Evolutionary conservation across 1,140 invertebrate genomes (phyloP).

Genomic region (Ptiloglossa arizonensis): DNA sequence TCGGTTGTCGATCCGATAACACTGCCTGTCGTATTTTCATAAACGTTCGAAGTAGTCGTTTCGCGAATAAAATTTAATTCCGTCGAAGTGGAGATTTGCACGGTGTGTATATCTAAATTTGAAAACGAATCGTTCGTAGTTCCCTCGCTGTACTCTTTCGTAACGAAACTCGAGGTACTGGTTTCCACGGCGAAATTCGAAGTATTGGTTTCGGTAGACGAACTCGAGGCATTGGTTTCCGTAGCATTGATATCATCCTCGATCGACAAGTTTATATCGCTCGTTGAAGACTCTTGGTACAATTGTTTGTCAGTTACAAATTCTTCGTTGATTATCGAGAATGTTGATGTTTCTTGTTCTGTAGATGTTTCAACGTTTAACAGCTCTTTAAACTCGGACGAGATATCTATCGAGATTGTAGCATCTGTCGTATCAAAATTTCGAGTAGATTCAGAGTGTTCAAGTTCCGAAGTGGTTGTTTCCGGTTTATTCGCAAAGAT

Average conservation of each 20-base stretch:
- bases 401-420: not conserved
- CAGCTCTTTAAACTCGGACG: not conserved
- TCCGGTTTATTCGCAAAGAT: not conserved
- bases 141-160: not conserved
- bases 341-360: not conserved
- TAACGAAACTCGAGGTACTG: not conserved
- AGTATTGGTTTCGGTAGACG: no score
- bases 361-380: not conserved
- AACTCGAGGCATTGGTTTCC: not conserved
- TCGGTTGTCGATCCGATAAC: slow-evolving; percentile 1
- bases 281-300: not conserved
- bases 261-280: not conserved
- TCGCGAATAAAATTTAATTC: not conserved
- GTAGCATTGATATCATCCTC: not conserved
- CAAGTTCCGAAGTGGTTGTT: not conserved
- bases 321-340: not conserved
- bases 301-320: not conserved
- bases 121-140: not conserved
- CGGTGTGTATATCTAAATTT: not conserved
- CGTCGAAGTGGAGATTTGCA: not conserved
- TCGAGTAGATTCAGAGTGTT: not conserved
- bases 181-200: not conserved
- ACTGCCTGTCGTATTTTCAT: slow-evolving; percentile 8
- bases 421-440: not conserved
- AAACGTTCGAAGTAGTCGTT: not conserved